phyloP scores from a whole-genome alignment of 2,113 vertebrate genomes.

The Megaceryle maxima region DNA sequence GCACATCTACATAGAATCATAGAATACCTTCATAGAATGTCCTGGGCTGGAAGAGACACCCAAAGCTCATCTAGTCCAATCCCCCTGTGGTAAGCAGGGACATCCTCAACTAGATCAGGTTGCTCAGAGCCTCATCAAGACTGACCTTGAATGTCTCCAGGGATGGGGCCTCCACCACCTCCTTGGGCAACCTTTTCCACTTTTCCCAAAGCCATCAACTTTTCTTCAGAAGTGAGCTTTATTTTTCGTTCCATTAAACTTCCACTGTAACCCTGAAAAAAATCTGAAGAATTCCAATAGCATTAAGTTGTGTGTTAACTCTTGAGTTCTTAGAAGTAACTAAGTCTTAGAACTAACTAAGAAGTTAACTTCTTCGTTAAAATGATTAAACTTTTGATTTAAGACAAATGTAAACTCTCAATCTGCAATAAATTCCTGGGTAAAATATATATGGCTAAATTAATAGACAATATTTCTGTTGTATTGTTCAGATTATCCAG shows the following conservation, averaged over 20 bases:
- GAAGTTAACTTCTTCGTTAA: no score
- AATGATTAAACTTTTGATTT: no score
- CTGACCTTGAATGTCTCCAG: no score
- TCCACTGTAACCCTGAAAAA: not conserved
- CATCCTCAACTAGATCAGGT: not conserved
- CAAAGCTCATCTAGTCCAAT: not conserved
- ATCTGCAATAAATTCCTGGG: not conserved
- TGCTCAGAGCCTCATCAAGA: not conserved
- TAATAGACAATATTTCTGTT: not conserved
- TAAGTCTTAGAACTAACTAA: no score
- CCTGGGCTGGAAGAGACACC: not conserved
- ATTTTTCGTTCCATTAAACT: not conserved
- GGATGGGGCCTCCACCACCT: no score
- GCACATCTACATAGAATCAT: no score
- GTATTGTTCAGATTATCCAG: not conserved
- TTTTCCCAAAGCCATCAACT: not conserved
- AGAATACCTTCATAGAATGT: not conserved
- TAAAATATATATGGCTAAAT: not conserved
- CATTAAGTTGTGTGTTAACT: not conserved
- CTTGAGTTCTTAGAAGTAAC: not conserved
- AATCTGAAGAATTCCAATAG: not conserved
- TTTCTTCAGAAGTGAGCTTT: not conserved
- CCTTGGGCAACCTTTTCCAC: no score
- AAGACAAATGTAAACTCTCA: no score
- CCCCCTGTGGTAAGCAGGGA: not conserved